These are phyloP conservation scores for Oscheius sp. DNA, from an alignment of 1,140 invertebrate species.

Conservation along the genomic window DNA sequence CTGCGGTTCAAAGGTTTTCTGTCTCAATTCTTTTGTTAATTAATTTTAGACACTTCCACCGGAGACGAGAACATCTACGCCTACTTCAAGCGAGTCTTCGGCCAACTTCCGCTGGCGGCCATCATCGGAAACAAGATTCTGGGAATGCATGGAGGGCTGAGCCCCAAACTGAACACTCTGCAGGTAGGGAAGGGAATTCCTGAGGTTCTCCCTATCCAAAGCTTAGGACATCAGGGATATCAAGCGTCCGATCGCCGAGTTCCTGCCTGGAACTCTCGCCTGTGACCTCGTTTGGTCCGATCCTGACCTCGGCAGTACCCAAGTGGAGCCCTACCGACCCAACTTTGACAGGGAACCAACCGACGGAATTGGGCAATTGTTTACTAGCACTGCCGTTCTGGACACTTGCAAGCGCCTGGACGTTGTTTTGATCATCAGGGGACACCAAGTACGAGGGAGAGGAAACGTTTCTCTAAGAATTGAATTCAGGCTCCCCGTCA, in stretches of 20 bases:
- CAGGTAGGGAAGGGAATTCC: too few species aligned
- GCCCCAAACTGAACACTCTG: slow-evolving; percentile 30
- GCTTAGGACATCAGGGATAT: not conserved
- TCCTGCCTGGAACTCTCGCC: too few species aligned
- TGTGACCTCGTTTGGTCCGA: not conserved
- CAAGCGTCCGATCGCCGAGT: too few species aligned
- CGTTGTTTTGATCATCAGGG: slow-evolving; percentile 41
- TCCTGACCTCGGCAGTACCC: not conserved
- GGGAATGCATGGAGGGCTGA: slow-evolving; percentile 43
- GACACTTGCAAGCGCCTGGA: slow-evolving; percentile 22
- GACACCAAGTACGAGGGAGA: slow-evolving; percentile 31
- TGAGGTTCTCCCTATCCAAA: not conserved
- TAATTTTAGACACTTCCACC: too few species aligned
- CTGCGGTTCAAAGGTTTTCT: too few species aligned
- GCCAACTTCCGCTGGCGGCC: slow-evolving; percentile 39
- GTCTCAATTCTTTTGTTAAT: too few species aligned
- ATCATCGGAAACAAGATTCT: slow-evolving; percentile 39
- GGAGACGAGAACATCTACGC: slow-evolving; percentile 6
- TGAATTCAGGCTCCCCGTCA: slow-evolving; percentile 29
- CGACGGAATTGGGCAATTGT: slow-evolving; percentile 42
- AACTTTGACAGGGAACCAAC: slow-evolving; percentile 28
- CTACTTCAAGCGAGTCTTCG: slow-evolving; percentile 40
- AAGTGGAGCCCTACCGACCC: not conserved
- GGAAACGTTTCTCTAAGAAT: not conserved
- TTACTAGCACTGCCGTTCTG: slow-evolving; percentile 37